These are phyloP conservation scores for Margarornis squamiger DNA, from an alignment of 2,797 vertebrate species.

Conservation along the genomic window DNA sequence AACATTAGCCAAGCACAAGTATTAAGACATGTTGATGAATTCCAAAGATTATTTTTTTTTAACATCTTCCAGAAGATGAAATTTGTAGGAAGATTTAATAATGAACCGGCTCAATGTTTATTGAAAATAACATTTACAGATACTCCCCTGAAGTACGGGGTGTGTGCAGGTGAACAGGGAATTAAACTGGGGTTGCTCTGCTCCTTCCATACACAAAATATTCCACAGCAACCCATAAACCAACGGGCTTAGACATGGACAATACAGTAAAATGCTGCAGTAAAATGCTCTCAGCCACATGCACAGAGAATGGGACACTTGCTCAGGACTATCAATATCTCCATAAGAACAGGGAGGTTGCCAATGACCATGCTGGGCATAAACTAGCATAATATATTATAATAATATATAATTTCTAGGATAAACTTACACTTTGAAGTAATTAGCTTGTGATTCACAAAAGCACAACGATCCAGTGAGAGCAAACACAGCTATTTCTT, in stretches of 20 bases:
- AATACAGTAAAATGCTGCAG: neutral
- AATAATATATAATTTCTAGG: neutral
- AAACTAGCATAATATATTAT: neutral
- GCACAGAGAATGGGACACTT: neutral
- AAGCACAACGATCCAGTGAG: neutral
- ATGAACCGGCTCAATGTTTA: slow-evolving; percentile 72
- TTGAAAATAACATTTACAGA: slow-evolving; percentile 79
- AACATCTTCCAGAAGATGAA: slow-evolving; percentile 65
- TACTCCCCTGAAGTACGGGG: slow-evolving; percentile 67
- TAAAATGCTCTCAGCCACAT: neutral
- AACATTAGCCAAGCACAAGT: slow-evolving; percentile 79
- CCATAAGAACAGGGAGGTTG: neutral
- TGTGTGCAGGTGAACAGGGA: neutral
- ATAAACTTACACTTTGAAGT: slow-evolving; percentile 34
- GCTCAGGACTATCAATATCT: neutral
- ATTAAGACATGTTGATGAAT: slow-evolving; percentile 78
- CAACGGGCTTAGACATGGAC: neutral
- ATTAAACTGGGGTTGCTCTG: slow-evolving; percentile 30
- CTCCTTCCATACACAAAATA: slow-evolving; percentile 10
- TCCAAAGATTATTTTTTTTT: slow-evolving; percentile 69
- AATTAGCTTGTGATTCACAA: slow-evolving; percentile 29
- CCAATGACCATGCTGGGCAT: neutral
- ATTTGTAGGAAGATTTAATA: slow-evolving; percentile 74
- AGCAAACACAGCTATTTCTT: neutral
- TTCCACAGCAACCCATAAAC: neutral